Percentiles rank a stretch among this genome's conserved stretches.
phyloP scores from a whole-genome alignment of 2,797 vertebrate genomes.

The Remorina albescens region DNA sequence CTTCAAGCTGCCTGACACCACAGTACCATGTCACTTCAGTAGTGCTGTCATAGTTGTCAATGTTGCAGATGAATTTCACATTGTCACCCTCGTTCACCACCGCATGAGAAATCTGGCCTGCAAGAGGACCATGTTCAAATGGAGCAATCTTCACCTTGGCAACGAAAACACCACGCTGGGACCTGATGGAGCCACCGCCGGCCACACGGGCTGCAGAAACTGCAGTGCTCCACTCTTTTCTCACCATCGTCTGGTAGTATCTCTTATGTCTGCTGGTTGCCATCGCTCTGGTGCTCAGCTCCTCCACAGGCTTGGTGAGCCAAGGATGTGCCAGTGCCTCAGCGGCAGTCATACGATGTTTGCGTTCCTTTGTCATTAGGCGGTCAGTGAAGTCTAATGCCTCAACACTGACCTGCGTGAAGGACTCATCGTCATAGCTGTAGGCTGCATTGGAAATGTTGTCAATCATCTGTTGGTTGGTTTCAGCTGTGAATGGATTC shows the following conservation, averaged over 20 bases:
- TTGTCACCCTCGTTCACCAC: slow-evolving; percentile 90
- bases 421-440: slow-evolving; percentile 95
- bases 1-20: slow-evolving; percentile 95
- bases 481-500: slow-evolving; percentile 98
- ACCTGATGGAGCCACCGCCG: slow-evolving; percentile 92
- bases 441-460: slow-evolving; percentile 96
- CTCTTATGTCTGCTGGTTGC: slow-evolving; percentile 93
- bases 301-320: slow-evolving; percentile 90
- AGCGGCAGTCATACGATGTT: slow-evolving; percentile 94
- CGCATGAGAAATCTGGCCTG: slow-evolving; percentile 92
- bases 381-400: slow-evolving; percentile 96
- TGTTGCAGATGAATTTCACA: slow-evolving; percentile 92
- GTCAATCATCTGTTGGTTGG: slow-evolving; percentile 97
- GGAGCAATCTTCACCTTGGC: slow-evolving; percentile 97
- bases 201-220: slow-evolving; percentile 95
- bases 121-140: slow-evolving; percentile 95
- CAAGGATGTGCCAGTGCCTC: slow-evolving; percentile 94
- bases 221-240: slow-evolving; percentile 95
- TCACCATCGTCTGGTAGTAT: slow-evolving; percentile 94
- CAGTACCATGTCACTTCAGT: slow-evolving; percentile 99
- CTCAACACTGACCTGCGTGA: slow-evolving; percentile 92
- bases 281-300: slow-evolving; percentile 90
- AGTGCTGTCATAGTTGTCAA: slow-evolving; percentile 96
- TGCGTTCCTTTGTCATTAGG: slow-evolving; percentile 96
- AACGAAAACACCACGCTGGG: slow-evolving; percentile 92